Percentiles rank a stretch among this genome's conserved stretches.
phyloP scores from a whole-genome alignment of 2,888 invertebrate species.

The Oxycera nigricornis region DNA sequence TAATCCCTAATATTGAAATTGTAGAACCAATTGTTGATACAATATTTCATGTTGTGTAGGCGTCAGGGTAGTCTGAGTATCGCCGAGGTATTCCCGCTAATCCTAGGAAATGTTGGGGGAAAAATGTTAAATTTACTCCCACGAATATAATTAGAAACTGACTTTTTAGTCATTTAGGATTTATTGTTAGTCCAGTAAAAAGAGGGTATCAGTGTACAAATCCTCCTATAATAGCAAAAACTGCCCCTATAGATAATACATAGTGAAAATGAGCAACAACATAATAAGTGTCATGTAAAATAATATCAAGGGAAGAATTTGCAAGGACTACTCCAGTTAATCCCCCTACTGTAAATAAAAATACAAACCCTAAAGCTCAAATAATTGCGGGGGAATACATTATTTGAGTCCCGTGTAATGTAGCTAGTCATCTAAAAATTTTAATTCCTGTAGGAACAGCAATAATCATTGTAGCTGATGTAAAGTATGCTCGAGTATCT shows the following conservation, averaged over 20 bases:
- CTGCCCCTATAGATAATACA: slow-evolving; percentile 80
- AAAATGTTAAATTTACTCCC: slow-evolving; percentile 80
- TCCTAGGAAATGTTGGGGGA: slow-evolving; percentile 80
- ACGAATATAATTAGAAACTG: slow-evolving; percentile 77
- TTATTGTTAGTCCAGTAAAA: slow-evolving; percentile 70
- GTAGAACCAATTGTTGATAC: slow-evolving; percentile 73
- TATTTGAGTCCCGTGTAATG: slow-evolving; percentile 71
- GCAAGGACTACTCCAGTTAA: slow-evolving; percentile 71
- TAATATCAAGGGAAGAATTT: slow-evolving; percentile 79
- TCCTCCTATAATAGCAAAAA: slow-evolving; percentile 79
- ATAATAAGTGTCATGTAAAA: slow-evolving; percentile 83
- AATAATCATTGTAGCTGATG: slow-evolving; percentile 86
- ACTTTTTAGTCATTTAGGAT: slow-evolving; percentile 68
- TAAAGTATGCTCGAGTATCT: slow-evolving; percentile 84
- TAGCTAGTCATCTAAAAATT: slow-evolving; percentile 80
- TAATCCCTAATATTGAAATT: slow-evolving; percentile 67
- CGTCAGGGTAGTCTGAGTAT: slow-evolving; percentile 76
- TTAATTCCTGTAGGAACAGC: slow-evolving; percentile 85
- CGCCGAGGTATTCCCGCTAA: slow-evolving; percentile 77
- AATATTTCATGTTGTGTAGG: slow-evolving; percentile 71
- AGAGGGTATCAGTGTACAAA: slow-evolving; percentile 76
- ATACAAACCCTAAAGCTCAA: slow-evolving; percentile 78
- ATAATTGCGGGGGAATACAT: slow-evolving; percentile 67
- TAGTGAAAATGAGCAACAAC: slow-evolving; percentile 85
- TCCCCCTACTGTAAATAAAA: slow-evolving; percentile 79